Evolutionary conservation across 2,113 vertebrate genomes (phyloP), one percentile per base, ranked within the genome.

Genomic region (Bufo gargarizans): DNA sequence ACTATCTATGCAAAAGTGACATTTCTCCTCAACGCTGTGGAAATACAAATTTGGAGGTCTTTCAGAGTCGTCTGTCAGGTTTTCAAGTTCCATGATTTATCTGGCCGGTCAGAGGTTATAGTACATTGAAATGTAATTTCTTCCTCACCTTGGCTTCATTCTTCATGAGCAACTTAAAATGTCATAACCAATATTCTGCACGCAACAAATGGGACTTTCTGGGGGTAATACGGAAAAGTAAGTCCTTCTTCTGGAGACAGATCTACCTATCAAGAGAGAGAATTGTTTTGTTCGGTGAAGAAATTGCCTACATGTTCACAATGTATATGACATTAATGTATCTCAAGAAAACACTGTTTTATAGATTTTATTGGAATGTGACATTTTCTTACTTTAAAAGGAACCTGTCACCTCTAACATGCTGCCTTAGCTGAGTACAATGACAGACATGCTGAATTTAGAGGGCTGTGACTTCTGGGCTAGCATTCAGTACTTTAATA

Each of bases 101-200:
- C 91, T 88, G 53, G 49, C 86, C 90, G 89, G 89, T 90, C 92
- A 93, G 90, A 92, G 91, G 89, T 90, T 90, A 91, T 90, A 86
- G 89, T 90, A 91, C 88, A 91, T 86, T 91, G 90, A 93, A 93
- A 93, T 91, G 91, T 91, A 93, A 93, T 93, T 93, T 92, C 91
- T 92, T 92, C 90, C 86, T 89, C 77, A 82, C 47, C 22, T 87
- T 90, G 0, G 0, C 79, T 91, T 91, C 91, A 91, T 90, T 86
- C 90, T 91, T 92, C 92, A 92, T 90, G 88, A 88, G 89, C 91
- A 92, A 82, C 88, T 92, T 45, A 90, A 91, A 89, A 84, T 92
- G 90, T 91, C 92, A 91, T 90, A 89, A 90, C 17, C 90, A 90
- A 90, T 91, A 65, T 77, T 91, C 88, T 91, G 90, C 50, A 65